Base-by-base conservation (phyloP, 2,113 vertebrate genomes). In the Anguilla rostrata region DNA sequence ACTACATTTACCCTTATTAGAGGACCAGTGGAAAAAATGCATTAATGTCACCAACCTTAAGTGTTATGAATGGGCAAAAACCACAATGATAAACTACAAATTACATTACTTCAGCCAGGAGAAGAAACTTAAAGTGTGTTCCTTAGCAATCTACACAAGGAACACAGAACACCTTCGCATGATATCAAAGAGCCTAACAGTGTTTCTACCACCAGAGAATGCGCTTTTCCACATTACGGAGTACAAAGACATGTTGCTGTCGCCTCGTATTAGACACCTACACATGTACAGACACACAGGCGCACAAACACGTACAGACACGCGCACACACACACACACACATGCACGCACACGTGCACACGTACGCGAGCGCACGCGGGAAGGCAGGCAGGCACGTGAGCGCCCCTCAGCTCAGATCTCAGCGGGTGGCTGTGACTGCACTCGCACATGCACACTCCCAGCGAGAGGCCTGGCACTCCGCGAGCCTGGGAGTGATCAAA, bases 281-380 rank as follows among this genome's bases (percentile, higher is more conserved):
- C 4, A 66, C 56, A 56, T 56, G 41, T 86, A 66, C 7, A 78
- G 2, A 39, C n/a, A 78, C 75, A 78, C 29, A 34, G 22, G n/a
- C 12, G 14, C 29, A 16, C 29, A 14, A 29, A 39, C 75, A 14
- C 75, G 11, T 12, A 78, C 88, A 81, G 83, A 89, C 86, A 87
- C 87, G 75, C 83, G 41, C 84, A 34, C 79, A 46, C 83, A 63
- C 29, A 84, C 29, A 84, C 40, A 71, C 60, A 29, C 14, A 39
- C 16, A n/a, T 40, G 39, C 20, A 29, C 75, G 56, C 39, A 84
- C 39, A 79, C 75, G 88, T 39, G 86, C 83, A 66, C 83, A 84
- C 57, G 56, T 39, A 57, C 66, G 34, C 15, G 46, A 49, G 41
- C 71, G 63, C 84, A 78, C 39, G 79, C 26, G 78, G 9, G 84